phyloP scores from a whole-genome alignment of 2,797 vertebrate species.

The Tokudaia tokunoshimensis region DNA sequence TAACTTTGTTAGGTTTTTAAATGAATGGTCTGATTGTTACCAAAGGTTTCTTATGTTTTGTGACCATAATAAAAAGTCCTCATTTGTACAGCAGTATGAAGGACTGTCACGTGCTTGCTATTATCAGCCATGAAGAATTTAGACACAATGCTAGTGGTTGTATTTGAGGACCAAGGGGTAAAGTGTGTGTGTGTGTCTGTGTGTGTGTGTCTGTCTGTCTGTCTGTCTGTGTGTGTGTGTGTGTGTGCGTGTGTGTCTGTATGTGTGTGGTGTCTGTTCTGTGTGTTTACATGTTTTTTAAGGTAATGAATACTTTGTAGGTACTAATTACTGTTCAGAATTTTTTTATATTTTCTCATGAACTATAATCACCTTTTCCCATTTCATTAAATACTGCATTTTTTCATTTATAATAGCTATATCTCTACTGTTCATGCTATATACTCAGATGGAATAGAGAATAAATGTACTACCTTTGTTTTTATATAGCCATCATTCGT shows the following conservation, averaged over 20 bases:
- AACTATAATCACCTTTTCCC: constrained; percentile 49
- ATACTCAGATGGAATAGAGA: constrained; percentile 35
- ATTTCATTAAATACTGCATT: constrained; percentile 51
- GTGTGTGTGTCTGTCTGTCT: constrained; percentile 47
- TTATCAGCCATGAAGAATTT: constrained; percentile 46
- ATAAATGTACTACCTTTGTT: constrained; percentile 54
- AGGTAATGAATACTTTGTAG: constrained; percentile 40
- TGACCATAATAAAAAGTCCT: constrained; percentile 40
- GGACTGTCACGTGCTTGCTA: neutral
- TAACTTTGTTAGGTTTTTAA: constrained; percentile 32
- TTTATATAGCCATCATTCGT: constrained; percentile 55
- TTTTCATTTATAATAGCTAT: constrained; percentile 58
- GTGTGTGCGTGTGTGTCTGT: neutral
- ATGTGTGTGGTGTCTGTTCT: constrained; percentile 3
- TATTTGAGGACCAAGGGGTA: constrained; percentile 22
- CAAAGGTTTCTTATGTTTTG: neutral
- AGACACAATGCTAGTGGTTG: constrained; percentile 1
- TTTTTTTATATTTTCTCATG: constrained; percentile 63
- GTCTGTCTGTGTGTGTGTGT: constrained; percentile 1
- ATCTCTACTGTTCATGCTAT: neutral
- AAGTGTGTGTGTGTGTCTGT: neutral
- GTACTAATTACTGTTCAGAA: constrained; percentile 27
- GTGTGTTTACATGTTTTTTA: neutral
- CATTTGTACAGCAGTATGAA: constrained; percentile 10
- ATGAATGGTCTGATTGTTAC: constrained; percentile 2